Conservation (phyloP, 2,113 vertebrate genomes). For the Epinephelus moara region DNA sequence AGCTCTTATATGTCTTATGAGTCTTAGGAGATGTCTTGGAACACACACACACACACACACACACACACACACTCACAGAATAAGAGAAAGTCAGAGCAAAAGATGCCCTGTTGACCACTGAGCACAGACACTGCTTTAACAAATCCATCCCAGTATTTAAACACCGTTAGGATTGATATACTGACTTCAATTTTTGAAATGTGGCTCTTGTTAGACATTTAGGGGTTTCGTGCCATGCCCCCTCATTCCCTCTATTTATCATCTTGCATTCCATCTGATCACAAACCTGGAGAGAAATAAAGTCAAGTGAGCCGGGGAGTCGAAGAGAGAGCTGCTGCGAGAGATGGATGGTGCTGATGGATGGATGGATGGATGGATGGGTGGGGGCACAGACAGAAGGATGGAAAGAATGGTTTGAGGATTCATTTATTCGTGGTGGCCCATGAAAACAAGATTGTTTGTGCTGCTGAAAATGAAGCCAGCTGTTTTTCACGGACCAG, state of each 20-base stretch:
- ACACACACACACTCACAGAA: neutral
- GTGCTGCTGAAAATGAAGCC: neutral
- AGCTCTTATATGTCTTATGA: slow-evolving; percentile 30
- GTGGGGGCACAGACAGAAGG: slow-evolving; percentile 15
- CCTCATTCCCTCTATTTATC: slow-evolving; percentile 28
- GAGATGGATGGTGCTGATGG: slow-evolving; percentile 42
- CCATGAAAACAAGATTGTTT: neutral
- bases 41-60: neutral
- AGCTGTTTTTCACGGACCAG: neutral
- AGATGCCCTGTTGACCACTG: neutral
- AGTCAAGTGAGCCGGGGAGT: slow-evolving; percentile 22
- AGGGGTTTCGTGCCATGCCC: neutral
- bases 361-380: slow-evolving; percentile 40
- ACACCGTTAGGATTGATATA: neutral
- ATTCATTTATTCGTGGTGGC: neutral
- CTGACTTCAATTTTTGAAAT: slow-evolving; percentile 3
- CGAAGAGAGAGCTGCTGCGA: slow-evolving; percentile 8
- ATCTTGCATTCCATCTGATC: slow-evolving; percentile 63
- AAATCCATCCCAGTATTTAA: neutral
- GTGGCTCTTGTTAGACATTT: slow-evolving; percentile 30
- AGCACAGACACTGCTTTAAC: slow-evolving; percentile 12
- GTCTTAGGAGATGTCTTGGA: slow-evolving; percentile 16
- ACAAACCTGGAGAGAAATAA: slow-evolving; percentile 46
- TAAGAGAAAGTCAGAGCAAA: neutral
- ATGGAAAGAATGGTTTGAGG: slow-evolving; percentile 10